Conservation (phyloP, 2,888 invertebrate species). For the Drosophila greeni region DNA sequence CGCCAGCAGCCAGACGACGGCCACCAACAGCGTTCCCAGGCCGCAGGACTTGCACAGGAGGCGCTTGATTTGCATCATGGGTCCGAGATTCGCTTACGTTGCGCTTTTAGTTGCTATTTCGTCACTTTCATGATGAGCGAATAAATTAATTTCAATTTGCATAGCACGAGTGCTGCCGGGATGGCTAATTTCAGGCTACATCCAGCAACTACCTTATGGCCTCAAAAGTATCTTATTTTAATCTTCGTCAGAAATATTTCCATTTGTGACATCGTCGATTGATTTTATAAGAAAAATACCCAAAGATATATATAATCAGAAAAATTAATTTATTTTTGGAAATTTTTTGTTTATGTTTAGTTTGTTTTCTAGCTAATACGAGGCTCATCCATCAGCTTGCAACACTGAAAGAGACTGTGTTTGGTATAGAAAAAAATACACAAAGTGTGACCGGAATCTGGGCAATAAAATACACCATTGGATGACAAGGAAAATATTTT, state of each 20-base stretch:
- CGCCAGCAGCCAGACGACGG: constrained; percentile 55
- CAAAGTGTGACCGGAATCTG: neutral
- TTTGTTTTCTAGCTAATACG: too few species aligned
- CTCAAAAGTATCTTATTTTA: neutral
- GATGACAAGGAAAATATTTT: too few species aligned
- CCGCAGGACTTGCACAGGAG: constrained; percentile 68
- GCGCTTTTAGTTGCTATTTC: constrained; percentile 31
- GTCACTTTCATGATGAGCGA: constrained; percentile 40
- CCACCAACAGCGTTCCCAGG: constrained; percentile 54
- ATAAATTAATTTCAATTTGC: constrained; percentile 59
- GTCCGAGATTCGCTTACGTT: constrained; percentile 43
- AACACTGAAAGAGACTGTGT: neutral
- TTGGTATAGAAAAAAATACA: neutral
- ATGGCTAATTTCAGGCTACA: neutral
- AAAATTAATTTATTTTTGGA: neutral
- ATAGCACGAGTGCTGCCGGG: constrained; percentile 40
- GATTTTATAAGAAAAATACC: too few species aligned
- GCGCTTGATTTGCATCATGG: constrained; percentile 71
- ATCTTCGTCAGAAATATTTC: too few species aligned
- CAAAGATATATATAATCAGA: too few species aligned
- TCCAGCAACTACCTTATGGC: neutral
- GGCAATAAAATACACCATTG: too few species aligned
- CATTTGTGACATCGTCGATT: too few species aligned
- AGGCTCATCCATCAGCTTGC: too few species aligned
- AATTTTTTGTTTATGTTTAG: neutral